Conservation (phyloP, 1,140 invertebrate genomes). For the Zophobas morio region DNA sequence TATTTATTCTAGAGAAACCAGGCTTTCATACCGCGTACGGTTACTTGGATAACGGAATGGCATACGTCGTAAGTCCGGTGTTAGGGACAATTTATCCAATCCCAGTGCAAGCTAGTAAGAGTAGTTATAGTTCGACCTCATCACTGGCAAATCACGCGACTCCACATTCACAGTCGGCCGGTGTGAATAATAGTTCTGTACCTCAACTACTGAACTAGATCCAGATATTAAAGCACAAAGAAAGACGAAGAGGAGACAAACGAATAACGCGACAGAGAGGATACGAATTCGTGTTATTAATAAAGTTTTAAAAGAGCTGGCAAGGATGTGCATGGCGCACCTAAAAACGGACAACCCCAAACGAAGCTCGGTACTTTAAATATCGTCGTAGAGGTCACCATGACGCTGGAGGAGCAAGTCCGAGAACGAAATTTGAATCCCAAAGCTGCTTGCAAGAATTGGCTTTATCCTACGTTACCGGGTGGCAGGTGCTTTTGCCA, state of each 20-base stretch:
- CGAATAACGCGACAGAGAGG: constrained; percentile 93
- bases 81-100: too few species aligned
- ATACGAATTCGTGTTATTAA: constrained; percentile 98
- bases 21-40: too few species aligned
- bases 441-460: constrained; percentile 96
- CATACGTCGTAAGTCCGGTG: too few species aligned
- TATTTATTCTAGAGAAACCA: too few species aligned
- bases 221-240: constrained; percentile 85
- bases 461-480: constrained; percentile 73
- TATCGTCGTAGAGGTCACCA: constrained; percentile 98
- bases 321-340: constrained; percentile 97
- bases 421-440: constrained; percentile 98
- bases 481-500: constrained; percentile 66
- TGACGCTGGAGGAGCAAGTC: constrained; percentile 97
- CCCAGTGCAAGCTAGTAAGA: too few species aligned
- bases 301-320: constrained; percentile 96
- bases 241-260: constrained; percentile 87
- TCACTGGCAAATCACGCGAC: constrained; percentile 68
- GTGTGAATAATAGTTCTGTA: constrained; percentile 75
- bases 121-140: too few species aligned
- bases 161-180: constrained; percentile 77
- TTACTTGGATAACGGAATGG: too few species aligned
- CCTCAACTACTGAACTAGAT: constrained; percentile 80
- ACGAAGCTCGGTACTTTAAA: constrained; percentile 97
- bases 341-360: constrained; percentile 95